Evolutionary conservation across 2,113 vertebrate genomes (phyloP).

Genomic region (Macquaria australasica): DNA sequence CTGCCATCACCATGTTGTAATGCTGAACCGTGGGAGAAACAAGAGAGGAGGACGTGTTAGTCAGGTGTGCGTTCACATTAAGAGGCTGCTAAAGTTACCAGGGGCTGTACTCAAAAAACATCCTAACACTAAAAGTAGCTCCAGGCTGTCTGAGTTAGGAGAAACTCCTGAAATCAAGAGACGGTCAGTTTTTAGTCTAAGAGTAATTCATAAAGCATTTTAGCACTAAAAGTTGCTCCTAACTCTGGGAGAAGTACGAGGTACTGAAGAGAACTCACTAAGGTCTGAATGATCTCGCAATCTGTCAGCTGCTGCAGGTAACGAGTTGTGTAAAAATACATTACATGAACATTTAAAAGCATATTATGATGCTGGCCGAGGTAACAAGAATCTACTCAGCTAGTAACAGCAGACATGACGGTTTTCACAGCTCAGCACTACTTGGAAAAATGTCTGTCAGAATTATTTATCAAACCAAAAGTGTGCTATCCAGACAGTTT

Average conservation of each 20-base stretch:
- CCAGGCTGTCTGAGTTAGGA: not conserved
- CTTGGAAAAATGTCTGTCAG: not conserved
- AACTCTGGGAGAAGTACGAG: not conserved
- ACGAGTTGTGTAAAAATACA: not conserved
- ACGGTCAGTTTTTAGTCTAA: too few relatives aligned
- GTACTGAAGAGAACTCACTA: not conserved
- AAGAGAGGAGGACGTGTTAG: not conserved
- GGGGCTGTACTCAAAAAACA: not conserved
- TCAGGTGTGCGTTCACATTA: not conserved
- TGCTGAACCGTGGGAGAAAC: conserved; percentile 83
- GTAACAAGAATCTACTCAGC: not conserved
- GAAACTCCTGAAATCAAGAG: conserved; percentile 1
- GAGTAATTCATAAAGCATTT: not conserved
- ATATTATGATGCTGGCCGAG: not conserved
- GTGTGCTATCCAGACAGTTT: not conserved
- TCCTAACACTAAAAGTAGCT: not conserved
- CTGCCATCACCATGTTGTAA: conserved; percentile 97
- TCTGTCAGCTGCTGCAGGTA: not conserved
- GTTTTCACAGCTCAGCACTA: too few relatives aligned
- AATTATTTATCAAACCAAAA: not conserved
- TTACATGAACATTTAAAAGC: not conserved
- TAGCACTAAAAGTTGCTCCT: not conserved
- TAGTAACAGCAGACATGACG: too few relatives aligned
- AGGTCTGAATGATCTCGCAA: too few relatives aligned
- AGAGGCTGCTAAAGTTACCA: not conserved